Base-by-base conservation (phyloP, 2,888 invertebrate genomes). In the Sialis fuliginosa region DNA sequence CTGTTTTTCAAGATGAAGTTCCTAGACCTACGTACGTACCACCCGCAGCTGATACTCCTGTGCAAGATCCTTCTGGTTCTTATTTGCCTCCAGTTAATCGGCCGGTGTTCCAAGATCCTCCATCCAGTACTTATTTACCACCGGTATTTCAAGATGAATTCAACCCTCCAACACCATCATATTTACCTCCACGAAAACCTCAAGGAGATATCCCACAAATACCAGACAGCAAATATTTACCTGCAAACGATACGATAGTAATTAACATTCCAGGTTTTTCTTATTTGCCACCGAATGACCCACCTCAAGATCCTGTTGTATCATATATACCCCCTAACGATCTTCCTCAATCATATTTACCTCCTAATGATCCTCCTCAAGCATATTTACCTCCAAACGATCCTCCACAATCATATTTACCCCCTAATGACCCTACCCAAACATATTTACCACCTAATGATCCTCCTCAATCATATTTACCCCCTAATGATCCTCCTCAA, bases 371-470 rank as follows among this genome's bases (percentile, higher is more conserved):
- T 12, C 39, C 39, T 39, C 10, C 42, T 8, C 8, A 31, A 8
- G 22, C 13, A 13, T 22, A 22, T 22, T 7, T 30, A 8, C 10
- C 8, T 8, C 42, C 42, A 3, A 31, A 9, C n/a, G 32, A 31
- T 10, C 39, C 39, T 6, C 10, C 39, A 6, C 10, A 39, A 10
- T 4, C 42, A 33, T 46, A 46, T 33, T 33, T 46, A 32, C 40
- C 46, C 1, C 42, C 46, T 0, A 8, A 39, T 39, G 32, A 9
- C 1, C 46, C 46, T 6, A n/a, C 6, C 6, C 33, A 46, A 22
- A 12, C n/a, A n/a, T 41, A 46, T 42, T 10, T 46, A 10, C 46
- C 46, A 34, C 41, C 42, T 2, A n/a, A 33, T 12, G 30, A 30
- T 8, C 34, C 33, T 22, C 12, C 13, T 22, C 41, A 10, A 6